These are phyloP conservation scores for Lonchura striata DNA, from an alignment of 2,113 vertebrate genomes.

Conservation along the genomic window DNA sequence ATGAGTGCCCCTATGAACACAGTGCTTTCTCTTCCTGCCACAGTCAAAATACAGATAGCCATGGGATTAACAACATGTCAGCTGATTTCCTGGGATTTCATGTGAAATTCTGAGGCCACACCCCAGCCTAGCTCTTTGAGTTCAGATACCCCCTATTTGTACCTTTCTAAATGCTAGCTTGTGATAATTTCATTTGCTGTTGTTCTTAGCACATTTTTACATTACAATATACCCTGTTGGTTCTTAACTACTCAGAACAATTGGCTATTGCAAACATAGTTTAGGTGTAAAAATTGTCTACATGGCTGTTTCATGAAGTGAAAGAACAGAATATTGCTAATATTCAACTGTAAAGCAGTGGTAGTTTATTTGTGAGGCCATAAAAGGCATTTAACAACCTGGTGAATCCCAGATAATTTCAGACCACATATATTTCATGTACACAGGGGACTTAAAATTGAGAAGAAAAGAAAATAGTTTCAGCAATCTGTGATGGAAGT, in stretches of 20 bases:
- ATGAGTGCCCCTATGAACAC: accelerated
- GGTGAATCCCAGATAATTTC: background rate
- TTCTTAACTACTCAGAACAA: background rate
- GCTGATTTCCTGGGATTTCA: background rate
- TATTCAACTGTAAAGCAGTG: background rate
- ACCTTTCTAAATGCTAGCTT: background rate
- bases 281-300: background rate
- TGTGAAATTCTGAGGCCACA: background rate
- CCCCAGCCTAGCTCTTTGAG: background rate
- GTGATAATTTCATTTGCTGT: background rate
- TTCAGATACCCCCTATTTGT: background rate
- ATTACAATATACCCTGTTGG: background rate
- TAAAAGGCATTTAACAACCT: background rate
- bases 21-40: background rate
- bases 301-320: background rate
- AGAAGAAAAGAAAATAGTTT: background rate
- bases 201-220: background rate
- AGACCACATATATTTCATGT: background rate
- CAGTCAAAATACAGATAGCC: background rate
- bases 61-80: background rate
- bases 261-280: background rate
- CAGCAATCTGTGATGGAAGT: background rate
- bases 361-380: background rate
- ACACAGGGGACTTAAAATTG: background rate
- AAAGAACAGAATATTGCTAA: background rate